Base-by-base conservation (phyloP, 2,888 invertebrate species). In the Agrotis segetum region DNA sequence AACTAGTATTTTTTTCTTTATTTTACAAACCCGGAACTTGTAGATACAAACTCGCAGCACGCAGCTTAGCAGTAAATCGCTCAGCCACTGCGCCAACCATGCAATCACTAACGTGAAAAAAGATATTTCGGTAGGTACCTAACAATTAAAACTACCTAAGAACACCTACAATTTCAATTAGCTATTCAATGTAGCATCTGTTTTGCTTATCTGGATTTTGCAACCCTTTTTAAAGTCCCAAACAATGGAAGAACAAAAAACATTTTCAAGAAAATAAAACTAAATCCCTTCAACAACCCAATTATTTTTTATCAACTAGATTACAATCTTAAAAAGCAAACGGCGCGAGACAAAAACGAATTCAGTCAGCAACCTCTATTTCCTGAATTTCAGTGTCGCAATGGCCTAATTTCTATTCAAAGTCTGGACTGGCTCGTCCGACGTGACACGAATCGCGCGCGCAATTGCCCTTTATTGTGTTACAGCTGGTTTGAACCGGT, bases 381-480 rank as follows among this genome's bases (percentile, higher is more conserved):
- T 76, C 75, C 74, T 79, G 83, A 75, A 86, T 78, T 83, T 75
- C 83, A 72, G 79, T 73, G 73, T 83, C 81, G 87, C 86, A 88
- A 89, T 88, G 88, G 78, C 88, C 91, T 91, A 88, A 91, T 91
- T 90, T 87, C 88, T 85, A 91, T 90, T 88, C 90, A 87, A 81
- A 85, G 86, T 85, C 88, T 84, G 87, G 87, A 82, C 85, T 84
- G 80, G 84, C 72, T 77, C 74, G 82, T 75, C 68, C 79, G 81
- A 92, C 92, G 92, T 92, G 93, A 91, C 88, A 79, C 73, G 92
- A 91, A 91, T 91, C 64, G 83, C 69, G 84, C 84, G 84, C 79
- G 83, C 87, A 86, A 85, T 91, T 88, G 89, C 86, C 88, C 85
- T 91, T 91, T 91, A 92, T 92, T 88, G 88, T 89, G 88, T 92